A percentile compares a stretch with the other conserved stretches of the same genome.
These are phyloP conservation scores for Drosophila saltans DNA, from an alignment of 1,140 invertebrate genomes.

Conservation along the genomic window DNA sequence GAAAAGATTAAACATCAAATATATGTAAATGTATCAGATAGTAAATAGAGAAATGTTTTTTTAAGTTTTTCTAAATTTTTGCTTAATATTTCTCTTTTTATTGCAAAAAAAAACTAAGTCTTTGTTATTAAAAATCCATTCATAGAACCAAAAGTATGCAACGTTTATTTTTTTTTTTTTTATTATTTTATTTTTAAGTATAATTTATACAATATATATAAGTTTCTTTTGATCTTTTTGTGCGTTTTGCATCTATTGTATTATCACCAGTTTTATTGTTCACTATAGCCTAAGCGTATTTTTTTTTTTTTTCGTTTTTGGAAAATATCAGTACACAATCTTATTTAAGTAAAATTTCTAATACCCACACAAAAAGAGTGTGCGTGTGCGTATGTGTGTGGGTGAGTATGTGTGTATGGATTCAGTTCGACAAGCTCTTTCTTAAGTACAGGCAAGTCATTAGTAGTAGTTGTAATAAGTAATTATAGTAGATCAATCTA, in stretches of 20 bases:
- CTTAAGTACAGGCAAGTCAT: constrained; percentile 44
- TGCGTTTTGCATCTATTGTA: constrained; percentile 59
- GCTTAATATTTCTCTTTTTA: too few relatives aligned
- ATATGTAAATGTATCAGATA: too few relatives aligned
- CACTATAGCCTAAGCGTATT: constrained; percentile 56
- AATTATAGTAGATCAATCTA: background rate
- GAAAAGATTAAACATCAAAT: too few relatives aligned
- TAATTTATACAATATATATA: constrained; percentile 1
- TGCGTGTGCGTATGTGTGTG: constrained; percentile 1
- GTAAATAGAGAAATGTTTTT: too few relatives aligned
- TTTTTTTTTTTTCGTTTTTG: constrained; percentile 25
- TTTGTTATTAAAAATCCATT: too few relatives aligned
- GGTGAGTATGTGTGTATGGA: constrained; percentile 24
- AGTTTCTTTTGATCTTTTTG: background rate
- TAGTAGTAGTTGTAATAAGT: background rate
- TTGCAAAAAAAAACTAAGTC: too few relatives aligned
- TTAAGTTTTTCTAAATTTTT: too few relatives aligned
- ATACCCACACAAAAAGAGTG: constrained; percentile 16
- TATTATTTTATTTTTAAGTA: too few relatives aligned
- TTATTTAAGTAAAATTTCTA: constrained; percentile 16
- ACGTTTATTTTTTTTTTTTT: too few relatives aligned
- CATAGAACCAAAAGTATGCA: too few relatives aligned
- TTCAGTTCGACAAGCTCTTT: constrained; percentile 51
- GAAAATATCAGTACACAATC: constrained; percentile 72
- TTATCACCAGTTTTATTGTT: constrained; percentile 77